Evolutionary conservation across 2,888 invertebrate species (phyloP).

Genomic region (Ecdyonurus torrentis): DNA sequence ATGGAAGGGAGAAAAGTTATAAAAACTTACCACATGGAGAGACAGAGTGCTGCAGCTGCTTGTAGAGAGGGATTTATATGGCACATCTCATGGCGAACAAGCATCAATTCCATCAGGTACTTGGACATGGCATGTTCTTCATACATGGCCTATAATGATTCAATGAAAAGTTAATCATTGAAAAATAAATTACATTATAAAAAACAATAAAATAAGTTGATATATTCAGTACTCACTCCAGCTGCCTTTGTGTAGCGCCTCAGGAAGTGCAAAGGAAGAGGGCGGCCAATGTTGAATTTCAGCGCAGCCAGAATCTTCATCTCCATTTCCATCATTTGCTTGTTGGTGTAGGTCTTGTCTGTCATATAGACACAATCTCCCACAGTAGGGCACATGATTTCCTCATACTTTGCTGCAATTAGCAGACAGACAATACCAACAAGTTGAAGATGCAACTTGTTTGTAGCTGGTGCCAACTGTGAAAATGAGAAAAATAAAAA

Average conservation of each 20-base stretch:
- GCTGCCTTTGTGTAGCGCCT: slow-evolving; percentile 51
- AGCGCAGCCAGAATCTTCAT: slow-evolving; percentile 54
- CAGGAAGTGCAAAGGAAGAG: slow-evolving; percentile 76
- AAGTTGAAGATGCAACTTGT: slow-evolving; percentile 59
- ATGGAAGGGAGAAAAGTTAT: slow-evolving; percentile 1
- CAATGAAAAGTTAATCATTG: too few species aligned
- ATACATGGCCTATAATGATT: slow-evolving; percentile 45
- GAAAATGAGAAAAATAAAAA: too few species aligned
- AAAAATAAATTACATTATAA: too few species aligned
- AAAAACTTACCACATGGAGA: slow-evolving; percentile 40
- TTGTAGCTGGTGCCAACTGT: slow-evolving; percentile 41
- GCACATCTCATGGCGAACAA: slow-evolving; percentile 64
- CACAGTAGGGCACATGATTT: slow-evolving; percentile 75
- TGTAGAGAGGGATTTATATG: slow-evolving; percentile 67
- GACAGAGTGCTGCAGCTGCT: slow-evolving; percentile 63
- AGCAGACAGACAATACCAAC: slow-evolving; percentile 81
- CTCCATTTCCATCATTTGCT: slow-evolving; percentile 72
- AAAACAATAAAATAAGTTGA: background rate
- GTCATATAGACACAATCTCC: slow-evolving; percentile 82
- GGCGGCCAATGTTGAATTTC: slow-evolving; percentile 67
- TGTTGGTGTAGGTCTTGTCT: slow-evolving; percentile 65
- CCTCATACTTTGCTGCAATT: slow-evolving; percentile 89
- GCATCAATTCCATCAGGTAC: slow-evolving; percentile 72
- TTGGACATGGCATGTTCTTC: slow-evolving; percentile 67
- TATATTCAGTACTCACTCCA: slow-evolving; percentile 20